Evolutionary conservation across 2,797 vertebrate species (phyloP).

Genomic region (Sarcoramphus papa): DNA sequence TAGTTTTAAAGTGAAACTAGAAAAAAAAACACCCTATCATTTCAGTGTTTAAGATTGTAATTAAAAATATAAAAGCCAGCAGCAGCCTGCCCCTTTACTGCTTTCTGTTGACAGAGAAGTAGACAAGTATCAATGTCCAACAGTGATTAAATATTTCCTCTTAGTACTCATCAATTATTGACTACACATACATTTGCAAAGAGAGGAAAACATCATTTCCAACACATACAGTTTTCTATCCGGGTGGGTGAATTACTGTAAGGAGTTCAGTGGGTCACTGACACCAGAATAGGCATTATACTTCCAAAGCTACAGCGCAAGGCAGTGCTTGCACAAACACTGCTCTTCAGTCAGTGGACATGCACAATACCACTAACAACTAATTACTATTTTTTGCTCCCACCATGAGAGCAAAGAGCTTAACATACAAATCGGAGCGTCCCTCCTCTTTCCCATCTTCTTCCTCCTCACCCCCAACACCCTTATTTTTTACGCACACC

Average conservation of each 20-base stretch:
- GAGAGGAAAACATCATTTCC: background rate
- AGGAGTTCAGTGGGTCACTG: slow-evolving; percentile 8
- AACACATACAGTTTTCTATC: background rate
- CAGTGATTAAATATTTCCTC: background rate
- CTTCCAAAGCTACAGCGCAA: background rate
- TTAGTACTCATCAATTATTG: slow-evolving; percentile 22
- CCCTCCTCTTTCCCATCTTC: background rate
- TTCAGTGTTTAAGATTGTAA: background rate
- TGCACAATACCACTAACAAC: background rate
- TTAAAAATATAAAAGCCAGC: background rate
- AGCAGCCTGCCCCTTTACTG: background rate
- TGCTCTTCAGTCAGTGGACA: background rate
- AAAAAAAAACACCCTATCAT: background rate
- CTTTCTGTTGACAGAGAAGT: background rate
- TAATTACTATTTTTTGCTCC: background rate
- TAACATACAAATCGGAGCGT: accelerated
- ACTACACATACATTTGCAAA: background rate
- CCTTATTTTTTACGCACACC: background rate
- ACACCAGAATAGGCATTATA: background rate
- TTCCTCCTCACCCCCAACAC: background rate
- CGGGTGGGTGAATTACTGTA: background rate
- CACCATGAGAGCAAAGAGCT: background rate
- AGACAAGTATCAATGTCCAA: slow-evolving; percentile 20
- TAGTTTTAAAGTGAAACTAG: background rate
- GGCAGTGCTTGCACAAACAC: background rate